Percentiles rank a stretch among this genome's conserved stretches.
These are phyloP conservation scores for Anseranas semipalmata DNA, from an alignment of 2,113 vertebrate species.

Conservation along the genomic window DNA sequence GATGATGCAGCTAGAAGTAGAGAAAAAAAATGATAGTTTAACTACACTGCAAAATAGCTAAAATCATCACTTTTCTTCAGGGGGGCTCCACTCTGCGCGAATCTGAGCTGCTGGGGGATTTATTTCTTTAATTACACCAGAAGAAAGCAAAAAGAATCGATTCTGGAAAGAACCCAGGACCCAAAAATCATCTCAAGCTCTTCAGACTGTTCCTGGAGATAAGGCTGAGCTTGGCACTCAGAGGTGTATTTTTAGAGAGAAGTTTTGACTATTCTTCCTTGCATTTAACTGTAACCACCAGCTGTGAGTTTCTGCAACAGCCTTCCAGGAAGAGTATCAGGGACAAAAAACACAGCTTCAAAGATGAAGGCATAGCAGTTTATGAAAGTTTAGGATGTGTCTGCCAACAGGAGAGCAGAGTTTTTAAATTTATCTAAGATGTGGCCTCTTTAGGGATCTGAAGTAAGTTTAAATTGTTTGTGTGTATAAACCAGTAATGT, in stretches of 20 bases:
- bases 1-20: not conserved
- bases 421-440: not conserved
- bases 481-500: not conserved
- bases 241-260: conserved; percentile 4
- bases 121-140: conserved; percentile 51
- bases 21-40: not conserved
- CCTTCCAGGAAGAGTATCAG: not conserved
- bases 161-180: not conserved
- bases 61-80: not conserved
- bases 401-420: not conserved
- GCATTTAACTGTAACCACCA: not conserved
- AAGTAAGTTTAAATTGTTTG: not conserved
- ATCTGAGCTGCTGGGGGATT: conserved; percentile 19
- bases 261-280: not conserved
- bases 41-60: not conserved
- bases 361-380: not conserved
- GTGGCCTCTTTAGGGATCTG: not conserved
- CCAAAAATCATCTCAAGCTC: conserved; percentile 18
- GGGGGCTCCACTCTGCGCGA: not conserved
- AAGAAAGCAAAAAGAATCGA: not conserved
- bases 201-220: conserved; percentile 37
- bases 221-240: not conserved
- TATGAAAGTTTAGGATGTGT: conserved; percentile 5
- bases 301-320: not conserved
- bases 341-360: conserved; percentile 19